Percentiles rank a stretch among this genome's conserved stretches.
phyloP scores from a whole-genome alignment of 2,888 invertebrate genomes.

The Alsophila aescularia region DNA sequence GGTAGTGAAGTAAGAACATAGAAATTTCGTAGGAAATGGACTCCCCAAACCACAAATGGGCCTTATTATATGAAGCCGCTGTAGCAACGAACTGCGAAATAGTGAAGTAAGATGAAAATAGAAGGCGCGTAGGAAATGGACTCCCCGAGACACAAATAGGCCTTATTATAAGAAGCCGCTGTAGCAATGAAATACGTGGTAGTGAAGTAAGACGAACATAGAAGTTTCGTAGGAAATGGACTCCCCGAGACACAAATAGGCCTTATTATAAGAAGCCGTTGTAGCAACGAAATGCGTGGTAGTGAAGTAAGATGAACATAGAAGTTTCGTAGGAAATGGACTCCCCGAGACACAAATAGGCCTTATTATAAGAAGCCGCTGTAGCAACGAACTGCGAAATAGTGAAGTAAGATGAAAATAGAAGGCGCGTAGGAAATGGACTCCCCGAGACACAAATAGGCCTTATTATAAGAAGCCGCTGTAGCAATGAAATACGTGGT shows the following conservation, averaged over 20 bases:
- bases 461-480: too few species aligned
- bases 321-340: too few species aligned
- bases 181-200: slow-evolving; percentile 18
- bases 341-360: too few species aligned
- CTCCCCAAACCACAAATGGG: neutral
- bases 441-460: too few species aligned
- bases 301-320: too few species aligned
- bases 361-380: too few species aligned
- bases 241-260: neutral
- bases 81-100: slow-evolving; percentile 19
- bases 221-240: neutral
- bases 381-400: too few species aligned
- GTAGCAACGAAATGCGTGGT: too few species aligned
- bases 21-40: neutral
- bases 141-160: neutral
- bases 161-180: slow-evolving; percentile 7
- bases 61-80: slow-evolving; percentile 7
- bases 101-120: neutral
- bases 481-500: too few species aligned
- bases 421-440: too few species aligned
- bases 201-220: neutral
- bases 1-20: neutral
- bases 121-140: neutral
- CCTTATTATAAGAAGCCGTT: too few species aligned
- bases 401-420: too few species aligned